phyloP scores from a whole-genome alignment of 2,888 invertebrate species.

The Anodontia alba region DNA sequence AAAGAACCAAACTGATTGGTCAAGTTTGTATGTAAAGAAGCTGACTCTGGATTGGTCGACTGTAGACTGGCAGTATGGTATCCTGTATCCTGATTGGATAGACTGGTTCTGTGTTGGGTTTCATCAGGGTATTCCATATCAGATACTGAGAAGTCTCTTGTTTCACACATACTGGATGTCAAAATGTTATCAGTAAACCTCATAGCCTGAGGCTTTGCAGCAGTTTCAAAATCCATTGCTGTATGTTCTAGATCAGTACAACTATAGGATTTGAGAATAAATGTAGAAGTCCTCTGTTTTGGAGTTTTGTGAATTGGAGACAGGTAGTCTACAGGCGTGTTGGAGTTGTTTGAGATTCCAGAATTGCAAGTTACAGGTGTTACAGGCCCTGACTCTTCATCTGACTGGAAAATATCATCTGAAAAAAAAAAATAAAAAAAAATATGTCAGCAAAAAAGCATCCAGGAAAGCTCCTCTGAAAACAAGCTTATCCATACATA shows the following conservation, averaged over 20 bases:
- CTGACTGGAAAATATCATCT: slow-evolving; percentile 51
- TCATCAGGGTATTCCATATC: slow-evolving; percentile 67
- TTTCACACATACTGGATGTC: slow-evolving; percentile 64
- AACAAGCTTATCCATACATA: no score
- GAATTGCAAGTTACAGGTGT: slow-evolving; percentile 54
- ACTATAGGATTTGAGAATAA: slow-evolving; percentile 43
- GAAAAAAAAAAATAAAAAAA: slow-evolving; percentile 11
- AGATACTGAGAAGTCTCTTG: slow-evolving; percentile 63
- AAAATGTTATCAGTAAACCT: slow-evolving; percentile 61
- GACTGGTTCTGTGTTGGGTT: slow-evolving; percentile 61
- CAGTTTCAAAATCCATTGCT: slow-evolving; percentile 65
- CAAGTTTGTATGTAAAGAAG: slow-evolving; percentile 69
- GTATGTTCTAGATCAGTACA: slow-evolving; percentile 61
- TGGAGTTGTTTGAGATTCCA: slow-evolving; percentile 14
- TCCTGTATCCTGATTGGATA: slow-evolving; percentile 81
- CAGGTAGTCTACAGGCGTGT: slow-evolving; percentile 40
- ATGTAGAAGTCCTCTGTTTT: slow-evolving; percentile 14
- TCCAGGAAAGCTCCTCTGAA: no score
- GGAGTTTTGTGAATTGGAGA: slow-evolving; percentile 43
- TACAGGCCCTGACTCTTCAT: slow-evolving; percentile 43
- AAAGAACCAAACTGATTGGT: slow-evolving; percentile 72
- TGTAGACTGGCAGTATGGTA: slow-evolving; percentile 82
- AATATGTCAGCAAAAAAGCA: no score
- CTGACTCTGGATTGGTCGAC: slow-evolving; percentile 75
- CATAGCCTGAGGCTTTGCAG: slow-evolving; percentile 32